These are phyloP conservation scores for Acridotheres tristis DNA, from an alignment of 2,797 vertebrate species.

Conservation along the genomic window DNA sequence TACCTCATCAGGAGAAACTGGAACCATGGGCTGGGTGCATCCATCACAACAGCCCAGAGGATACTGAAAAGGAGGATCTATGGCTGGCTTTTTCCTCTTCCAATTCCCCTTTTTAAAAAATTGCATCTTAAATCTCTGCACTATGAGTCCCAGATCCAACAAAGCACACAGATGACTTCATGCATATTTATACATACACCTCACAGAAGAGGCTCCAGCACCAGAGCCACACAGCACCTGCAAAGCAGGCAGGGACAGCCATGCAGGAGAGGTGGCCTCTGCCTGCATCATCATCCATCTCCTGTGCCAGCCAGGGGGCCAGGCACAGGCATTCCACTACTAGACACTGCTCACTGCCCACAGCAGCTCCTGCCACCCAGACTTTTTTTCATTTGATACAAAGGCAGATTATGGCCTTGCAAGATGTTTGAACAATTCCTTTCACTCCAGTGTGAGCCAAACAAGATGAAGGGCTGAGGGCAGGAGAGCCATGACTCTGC, in stretches of 20 bases:
- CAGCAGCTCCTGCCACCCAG: not conserved
- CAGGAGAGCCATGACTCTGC: not conserved
- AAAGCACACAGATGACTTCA: not conserved
- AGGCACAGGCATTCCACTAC: not conserved
- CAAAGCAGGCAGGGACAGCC: not conserved
- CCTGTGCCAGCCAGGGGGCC: rapidly evolving
- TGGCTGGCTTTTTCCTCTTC: not conserved
- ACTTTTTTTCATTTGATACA: not conserved
- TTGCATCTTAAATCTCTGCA: not conserved
- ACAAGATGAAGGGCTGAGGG: not conserved
- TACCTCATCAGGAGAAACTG: not conserved
- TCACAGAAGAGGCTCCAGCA: not conserved
- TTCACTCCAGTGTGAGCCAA: not conserved
- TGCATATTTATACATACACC: not conserved
- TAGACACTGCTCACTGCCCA: not conserved
- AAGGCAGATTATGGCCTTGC: not conserved
- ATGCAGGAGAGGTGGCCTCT: not conserved
- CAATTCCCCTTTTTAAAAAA: not conserved
- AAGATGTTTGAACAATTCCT: not conserved
- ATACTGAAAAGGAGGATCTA: not conserved
- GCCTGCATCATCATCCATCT: not conserved
- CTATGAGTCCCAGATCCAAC: not conserved
- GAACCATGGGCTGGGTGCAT: not conserved
- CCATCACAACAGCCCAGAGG: not conserved
- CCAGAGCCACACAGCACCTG: rapidly evolving